Evolutionary conservation across 2,888 invertebrate genomes (phyloP).

Genomic region (Anoncus sp.): DNA sequence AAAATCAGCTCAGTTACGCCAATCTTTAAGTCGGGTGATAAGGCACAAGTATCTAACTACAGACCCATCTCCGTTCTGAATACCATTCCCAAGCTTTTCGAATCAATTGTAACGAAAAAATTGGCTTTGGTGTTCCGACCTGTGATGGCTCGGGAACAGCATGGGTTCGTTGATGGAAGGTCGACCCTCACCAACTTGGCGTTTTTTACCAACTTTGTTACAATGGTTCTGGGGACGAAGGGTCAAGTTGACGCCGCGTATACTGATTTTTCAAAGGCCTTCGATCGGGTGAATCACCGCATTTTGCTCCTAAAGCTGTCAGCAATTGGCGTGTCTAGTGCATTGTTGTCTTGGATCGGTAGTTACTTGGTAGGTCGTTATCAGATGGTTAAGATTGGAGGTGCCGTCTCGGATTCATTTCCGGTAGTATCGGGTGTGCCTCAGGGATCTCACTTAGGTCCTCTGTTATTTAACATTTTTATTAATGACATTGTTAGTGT

Average conservation of each 20-base stretch:
- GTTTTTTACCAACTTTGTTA: not conserved
- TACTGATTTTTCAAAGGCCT: not conserved
- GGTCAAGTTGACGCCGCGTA: not conserved
- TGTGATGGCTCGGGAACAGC: not conserved
- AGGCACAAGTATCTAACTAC: slow-evolving; percentile 16
- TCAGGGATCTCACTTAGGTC: too few relatives aligned
- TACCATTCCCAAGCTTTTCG: slow-evolving; percentile 23
- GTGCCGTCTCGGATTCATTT: not conserved
- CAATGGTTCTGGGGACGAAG: not conserved
- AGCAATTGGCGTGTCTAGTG: not conserved
- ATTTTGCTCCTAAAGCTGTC: not conserved
- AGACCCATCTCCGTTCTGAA: slow-evolving; percentile 18
- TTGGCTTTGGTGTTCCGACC: not conserved
- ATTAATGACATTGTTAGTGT: too few relatives aligned
- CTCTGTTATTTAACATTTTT: too few relatives aligned
- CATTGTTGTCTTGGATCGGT: not conserved
- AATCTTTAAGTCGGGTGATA: slow-evolving; percentile 26
- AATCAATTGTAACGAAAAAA: not conserved
- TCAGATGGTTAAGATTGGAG: not conserved
- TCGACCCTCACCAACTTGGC: slow-evolving; percentile 26
- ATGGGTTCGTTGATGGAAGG: slow-evolving; percentile 20
- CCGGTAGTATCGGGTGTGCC: too few relatives aligned
- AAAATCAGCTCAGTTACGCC: slow-evolving; percentile 19
- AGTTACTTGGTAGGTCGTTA: not conserved
- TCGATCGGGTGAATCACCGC: not conserved